Base-by-base conservation (phyloP, 2,113 vertebrate species). In the Choloepus hoffmanni region DNA sequence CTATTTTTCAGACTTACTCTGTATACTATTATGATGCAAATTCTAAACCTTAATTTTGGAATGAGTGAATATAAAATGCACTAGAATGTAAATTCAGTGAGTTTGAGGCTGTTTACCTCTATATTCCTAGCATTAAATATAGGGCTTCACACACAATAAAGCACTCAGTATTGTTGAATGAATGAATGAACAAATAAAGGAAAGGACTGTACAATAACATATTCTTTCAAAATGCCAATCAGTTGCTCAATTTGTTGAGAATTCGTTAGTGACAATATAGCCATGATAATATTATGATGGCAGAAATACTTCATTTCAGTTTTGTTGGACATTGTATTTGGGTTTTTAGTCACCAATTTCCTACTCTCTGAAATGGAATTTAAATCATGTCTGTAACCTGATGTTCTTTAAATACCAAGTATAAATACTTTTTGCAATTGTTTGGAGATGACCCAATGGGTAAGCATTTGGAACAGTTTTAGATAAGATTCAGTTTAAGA, bases 401-500 rank as follows among this genome's bases (percentile, higher is more conserved):
- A 26, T 68, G 81, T 73, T 93, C 21, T 92, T 94, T 89, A 88
- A 63, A 62, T 19, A 89, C 5, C 8, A 92, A 84, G 60, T 94
- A 70, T 50, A 65, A 83, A 90, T 53, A 48, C 15, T 70, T 50
- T 36, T 87, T 90, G 81, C 8, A 95, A 74, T 74, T 90, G 7
- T 89, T 87, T 90, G 73, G 82, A 89, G 77, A 68, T 73, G 45
- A 70, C 48, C 55, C 74, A 84, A 12, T 73, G 62, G 62, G 23
- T 43, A 88, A 48, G 7, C 26, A 40, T 62, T 95, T 30, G 58
- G 48, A 72, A 55, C 83, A 88, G 90, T 78, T 78, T 92, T 89
- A 78, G 92, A 50, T 53, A 48, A 53, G 24, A 82, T 19, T 92
- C 45, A 68, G 53, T 93, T 94, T 53, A 83, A 95, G 72, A 94